Conservation (phyloP, 2,797 vertebrate genomes). For the Erpetoichthys calabaricus region DNA sequence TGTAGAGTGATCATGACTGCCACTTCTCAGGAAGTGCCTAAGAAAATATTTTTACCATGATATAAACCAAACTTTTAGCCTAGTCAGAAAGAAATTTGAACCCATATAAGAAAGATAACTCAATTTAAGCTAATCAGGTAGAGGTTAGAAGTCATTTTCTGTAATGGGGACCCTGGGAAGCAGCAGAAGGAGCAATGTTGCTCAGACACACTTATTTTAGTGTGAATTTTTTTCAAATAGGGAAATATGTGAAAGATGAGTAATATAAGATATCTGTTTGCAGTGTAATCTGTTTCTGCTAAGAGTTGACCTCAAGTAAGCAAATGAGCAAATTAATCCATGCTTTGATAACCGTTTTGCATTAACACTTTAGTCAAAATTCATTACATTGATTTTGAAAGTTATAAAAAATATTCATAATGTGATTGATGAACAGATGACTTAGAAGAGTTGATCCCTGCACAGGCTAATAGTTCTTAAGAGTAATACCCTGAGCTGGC, state of each 20-base stretch:
- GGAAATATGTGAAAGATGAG: too few relatives aligned
- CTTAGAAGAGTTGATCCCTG: too few relatives aligned
- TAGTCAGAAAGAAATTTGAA: slow-evolving; percentile 23
- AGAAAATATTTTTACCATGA: slow-evolving; percentile 28
- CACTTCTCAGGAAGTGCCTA: slow-evolving; percentile 35
- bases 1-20: slow-evolving; percentile 41
- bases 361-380: too few relatives aligned
- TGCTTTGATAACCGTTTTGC: too few relatives aligned
- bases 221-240: neutral
- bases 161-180: neutral
- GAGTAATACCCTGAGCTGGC: slow-evolving; percentile 17
- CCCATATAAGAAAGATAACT: slow-evolving; percentile 11
- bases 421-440: too few relatives aligned
- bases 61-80: slow-evolving; percentile 19
- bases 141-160: neutral
- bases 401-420: too few relatives aligned
- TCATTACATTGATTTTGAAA: too few relatives aligned
- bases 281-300: too few relatives aligned
- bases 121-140: slow-evolving; percentile 9
- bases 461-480: too few relatives aligned
- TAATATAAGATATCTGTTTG: too few relatives aligned
- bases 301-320: too few relatives aligned
- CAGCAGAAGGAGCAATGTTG: neutral
- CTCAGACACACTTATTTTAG: neutral
- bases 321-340: too few relatives aligned